Conservation (phyloP, 2,113 vertebrate genomes). For the Bathybates hornii region DNA sequence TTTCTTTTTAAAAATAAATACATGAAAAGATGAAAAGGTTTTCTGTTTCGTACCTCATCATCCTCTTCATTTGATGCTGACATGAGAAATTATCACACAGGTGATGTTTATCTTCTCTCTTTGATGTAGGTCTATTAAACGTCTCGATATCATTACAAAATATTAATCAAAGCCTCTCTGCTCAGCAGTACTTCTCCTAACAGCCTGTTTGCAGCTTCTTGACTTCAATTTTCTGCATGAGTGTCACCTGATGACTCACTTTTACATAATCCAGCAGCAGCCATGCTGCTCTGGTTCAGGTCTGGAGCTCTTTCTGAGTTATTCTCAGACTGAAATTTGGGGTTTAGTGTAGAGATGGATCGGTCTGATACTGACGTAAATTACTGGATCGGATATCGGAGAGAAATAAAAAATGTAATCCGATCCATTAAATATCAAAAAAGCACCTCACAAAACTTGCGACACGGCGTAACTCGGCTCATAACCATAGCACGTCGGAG, state of each 20-base stretch:
- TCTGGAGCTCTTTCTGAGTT: background rate
- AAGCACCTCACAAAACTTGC: too few species aligned
- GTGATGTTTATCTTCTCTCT: background rate
- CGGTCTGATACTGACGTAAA: too few species aligned
- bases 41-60: background rate
- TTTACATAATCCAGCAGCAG: background rate
- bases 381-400: too few species aligned
- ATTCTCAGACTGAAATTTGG: background rate
- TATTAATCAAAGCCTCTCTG: fast-evolving
- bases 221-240: fast-evolving
- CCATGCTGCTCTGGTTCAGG: background rate
- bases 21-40: fast-evolving
- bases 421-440: too few species aligned
- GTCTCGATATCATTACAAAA: fast-evolving
- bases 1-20: background rate
- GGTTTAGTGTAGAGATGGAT: background rate
- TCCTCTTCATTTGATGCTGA: background rate
- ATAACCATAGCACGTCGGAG: too few species aligned
- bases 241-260: background rate
- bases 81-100: background rate
- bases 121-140: background rate
- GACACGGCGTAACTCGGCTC: too few species aligned
- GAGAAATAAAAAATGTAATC: too few species aligned
- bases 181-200: background rate
- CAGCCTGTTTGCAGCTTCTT: background rate